Evolutionary conservation across 2,888 invertebrate genomes (phyloP).

Genomic region (Uloborus plumipes): DNA sequence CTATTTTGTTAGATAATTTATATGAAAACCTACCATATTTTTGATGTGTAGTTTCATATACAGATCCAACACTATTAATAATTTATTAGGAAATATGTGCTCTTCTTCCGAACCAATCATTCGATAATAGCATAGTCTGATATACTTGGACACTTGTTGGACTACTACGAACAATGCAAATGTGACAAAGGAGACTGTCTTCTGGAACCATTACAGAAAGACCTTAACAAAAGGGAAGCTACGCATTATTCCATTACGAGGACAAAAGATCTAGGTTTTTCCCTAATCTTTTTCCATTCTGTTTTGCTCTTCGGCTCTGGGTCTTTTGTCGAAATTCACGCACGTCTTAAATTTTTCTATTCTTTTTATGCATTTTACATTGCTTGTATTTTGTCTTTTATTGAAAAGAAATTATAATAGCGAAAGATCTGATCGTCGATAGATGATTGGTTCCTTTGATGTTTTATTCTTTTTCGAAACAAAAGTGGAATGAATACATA

Average conservation of each 20-base stretch:
- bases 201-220: constrained; percentile 15
- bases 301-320: constrained; percentile 5
- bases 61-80: no score
- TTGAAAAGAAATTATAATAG: constrained; percentile 1
- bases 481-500: no score
- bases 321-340: constrained; percentile 33
- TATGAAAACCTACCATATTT: no score
- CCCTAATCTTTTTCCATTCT: constrained; percentile 34
- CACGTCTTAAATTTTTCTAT: constrained; percentile 18
- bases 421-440: background rate
- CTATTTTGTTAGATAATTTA: no score
- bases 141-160: constrained; percentile 41
- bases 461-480: background rate
- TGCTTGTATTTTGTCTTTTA: constrained; percentile 6
- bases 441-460: constrained; percentile 5
- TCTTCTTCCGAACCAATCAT: constrained; percentile 6
- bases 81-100: background rate
- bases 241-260: constrained; percentile 46
- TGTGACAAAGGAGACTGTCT: constrained; percentile 39
- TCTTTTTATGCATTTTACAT: constrained; percentile 23
- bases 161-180: constrained; percentile 21
- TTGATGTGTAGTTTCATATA: no score
- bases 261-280: constrained; percentile 34
- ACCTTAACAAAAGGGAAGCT: constrained; percentile 19
- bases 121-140: constrained; percentile 3